phyloP scores from a whole-genome alignment of 2,113 vertebrate species.

The Lepisosteus osseus region DNA sequence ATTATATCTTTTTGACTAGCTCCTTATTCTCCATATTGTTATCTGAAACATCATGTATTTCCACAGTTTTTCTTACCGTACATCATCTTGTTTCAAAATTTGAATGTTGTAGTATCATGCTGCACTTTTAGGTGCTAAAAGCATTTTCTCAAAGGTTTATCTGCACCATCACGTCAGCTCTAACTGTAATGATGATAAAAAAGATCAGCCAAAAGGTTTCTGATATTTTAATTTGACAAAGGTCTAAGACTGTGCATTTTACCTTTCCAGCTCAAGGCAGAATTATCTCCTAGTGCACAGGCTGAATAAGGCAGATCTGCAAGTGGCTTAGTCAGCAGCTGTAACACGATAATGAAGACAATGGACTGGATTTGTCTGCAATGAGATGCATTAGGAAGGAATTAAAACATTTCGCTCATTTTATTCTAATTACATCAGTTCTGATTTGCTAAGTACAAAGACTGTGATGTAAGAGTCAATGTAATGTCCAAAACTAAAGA shows the following conservation, averaged over 20 bases:
- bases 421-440: too few relatives aligned
- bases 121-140: background rate
- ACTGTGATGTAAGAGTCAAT: too few relatives aligned
- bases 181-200: background rate
- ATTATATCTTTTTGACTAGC: too few relatives aligned
- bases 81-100: too few relatives aligned
- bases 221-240: too few relatives aligned
- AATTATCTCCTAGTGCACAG: conserved; percentile 58
- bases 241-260: conserved; percentile 19
- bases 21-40: too few relatives aligned
- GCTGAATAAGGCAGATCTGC: conserved; percentile 57
- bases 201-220: conserved; percentile 8
- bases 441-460: too few relatives aligned
- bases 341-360: conserved; percentile 73
- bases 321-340: conserved; percentile 56
- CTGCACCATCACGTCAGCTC: background rate
- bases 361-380: conserved; percentile 78
- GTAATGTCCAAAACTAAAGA: too few relatives aligned
- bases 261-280: conserved; percentile 80
- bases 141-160: background rate
- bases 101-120: too few relatives aligned
- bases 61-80: too few relatives aligned
- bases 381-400: conserved; percentile 5
- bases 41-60: too few relatives aligned
- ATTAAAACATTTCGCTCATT: background rate